Evolutionary conservation across 2,797 vertebrate species (phyloP), one percentile per base, ranked within the genome.

Genomic region (Sebastes diaconus): DNA sequence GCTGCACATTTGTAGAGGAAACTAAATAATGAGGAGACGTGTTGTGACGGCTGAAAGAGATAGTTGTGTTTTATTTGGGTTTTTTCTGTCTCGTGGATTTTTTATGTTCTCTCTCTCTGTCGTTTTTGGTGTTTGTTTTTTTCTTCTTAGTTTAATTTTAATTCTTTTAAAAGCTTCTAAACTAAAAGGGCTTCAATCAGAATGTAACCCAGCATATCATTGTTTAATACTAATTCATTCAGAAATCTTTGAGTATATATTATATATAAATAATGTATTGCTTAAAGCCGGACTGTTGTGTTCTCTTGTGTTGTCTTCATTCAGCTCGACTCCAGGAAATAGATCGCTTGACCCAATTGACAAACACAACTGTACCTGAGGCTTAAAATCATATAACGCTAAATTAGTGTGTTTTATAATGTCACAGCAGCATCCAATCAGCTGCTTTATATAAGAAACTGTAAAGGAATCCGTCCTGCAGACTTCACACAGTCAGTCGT

Each of bases 131-230:
- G 20, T 18, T 54, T 46, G 39, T 46, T 61, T 42, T 39, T 24
- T 24, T 6, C 7, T 42, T 74, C 29, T 39, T 55, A 10, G 25
- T 32, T 73, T 39, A 25, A 30, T 91, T 92, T 84, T 75, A 73
- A 79, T 74, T 85, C 4, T 90, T 79, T 50, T 78, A 87, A 78
- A 85, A 84, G 80, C 71, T 84, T 86, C 69, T 84, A 88, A 82
- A 79, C 18, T 50, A 82, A 79, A 95, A 95, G 93, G 94, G 94
- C 94, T 95, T 84, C 76, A 92, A 91, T 90, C 84, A 88, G 91
- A 94, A 92, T 94, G 94, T 94, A 94, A 94, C 84, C 83, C 54
- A 82, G 81, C 86, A 87, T 92, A 90, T 93, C 80, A 77, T 88
- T 83, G 74, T 86, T 90, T 63, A 75, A 87, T 89, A 92, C 90